Evolutionary conservation across 2,113 vertebrate species (phyloP).

Genomic region (Pterophyllum scalare): DNA sequence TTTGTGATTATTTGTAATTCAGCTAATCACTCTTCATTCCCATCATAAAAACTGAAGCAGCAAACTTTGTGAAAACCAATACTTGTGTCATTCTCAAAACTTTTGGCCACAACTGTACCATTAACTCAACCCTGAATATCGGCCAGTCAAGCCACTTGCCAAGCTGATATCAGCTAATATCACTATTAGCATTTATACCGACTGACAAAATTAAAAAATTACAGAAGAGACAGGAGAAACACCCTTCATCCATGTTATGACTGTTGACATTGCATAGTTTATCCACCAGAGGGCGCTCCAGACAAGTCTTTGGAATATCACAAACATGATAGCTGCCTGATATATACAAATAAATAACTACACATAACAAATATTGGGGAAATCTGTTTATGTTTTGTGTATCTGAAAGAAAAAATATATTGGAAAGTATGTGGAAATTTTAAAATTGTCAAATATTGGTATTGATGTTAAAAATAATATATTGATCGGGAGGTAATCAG

Average conservation of each 20-base stretch:
- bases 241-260: background rate
- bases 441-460: background rate
- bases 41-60: too few relatives aligned
- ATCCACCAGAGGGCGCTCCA: background rate
- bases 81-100: too few relatives aligned
- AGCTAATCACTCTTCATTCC: too few relatives aligned
- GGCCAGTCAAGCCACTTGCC: background rate
- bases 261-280: background rate
- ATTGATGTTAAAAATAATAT: background rate
- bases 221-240: background rate
- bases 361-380: background rate
- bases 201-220: background rate
- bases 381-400: background rate
- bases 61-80: too few relatives aligned
- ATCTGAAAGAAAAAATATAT: background rate
- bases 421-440: background rate
- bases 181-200: background rate
- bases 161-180: background rate
- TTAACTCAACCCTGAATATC: too few relatives aligned
- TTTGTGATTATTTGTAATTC: too few relatives aligned
- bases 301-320: background rate
- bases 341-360: background rate
- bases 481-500: background rate
- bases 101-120: too few relatives aligned
- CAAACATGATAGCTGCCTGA: too few relatives aligned